Evolutionary conservation across 2,113 vertebrate species (phyloP), one percentile per base, ranked within the genome.

Genomic region (Tetrao urogallus): DNA sequence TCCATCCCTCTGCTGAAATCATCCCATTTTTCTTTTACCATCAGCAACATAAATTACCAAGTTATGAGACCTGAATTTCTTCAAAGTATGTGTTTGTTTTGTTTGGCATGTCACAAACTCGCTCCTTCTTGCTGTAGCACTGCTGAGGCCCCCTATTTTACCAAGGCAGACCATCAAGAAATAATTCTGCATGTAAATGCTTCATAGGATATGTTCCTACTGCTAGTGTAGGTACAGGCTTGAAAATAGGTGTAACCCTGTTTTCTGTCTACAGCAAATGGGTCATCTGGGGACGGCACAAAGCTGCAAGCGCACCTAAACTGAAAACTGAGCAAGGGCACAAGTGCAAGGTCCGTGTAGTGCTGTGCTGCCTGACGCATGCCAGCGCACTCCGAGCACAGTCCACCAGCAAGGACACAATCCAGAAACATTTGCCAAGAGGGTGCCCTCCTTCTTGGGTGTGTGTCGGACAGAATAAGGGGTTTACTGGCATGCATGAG

Each of bases 401-500:
- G n/a, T 8, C n/a, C 8, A 22, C 11, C n/a, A 60, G 12, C n/a
- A 20, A 34, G 32, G 32, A 22, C n/a, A 34, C 5, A 0, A 36
- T 30, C 42, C 82, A 32, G 34, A 2, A 6, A 72, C 48, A 18
- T 66, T 64, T 30, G 21, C 0, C 2, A 27, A 70, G 43, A 14
- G 69, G 69, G 56, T 14, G 66, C 22, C 11, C 16, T 42, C 15
- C 21, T 15, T 42, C 38, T 56, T 9, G 13, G 38, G 16, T 79
- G 52, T 57, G 28, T 0, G 58, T 50, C 0, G 25, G 14, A n/a
- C 20, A 30, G 21, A 77, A 34, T 34, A 56, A 48, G 16, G 69
- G 14, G 28, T 67, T 67, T 36, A 50, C 38, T 25, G 13, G 16
- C 15, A 5, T 0, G 4, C 2, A 0, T 6, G 4, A 25, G n/a